Percentiles rank a stretch among this genome's conserved stretches.
Conservation (phyloP, 2,113 vertebrate genomes). For the Fregata magnificens region DNA sequence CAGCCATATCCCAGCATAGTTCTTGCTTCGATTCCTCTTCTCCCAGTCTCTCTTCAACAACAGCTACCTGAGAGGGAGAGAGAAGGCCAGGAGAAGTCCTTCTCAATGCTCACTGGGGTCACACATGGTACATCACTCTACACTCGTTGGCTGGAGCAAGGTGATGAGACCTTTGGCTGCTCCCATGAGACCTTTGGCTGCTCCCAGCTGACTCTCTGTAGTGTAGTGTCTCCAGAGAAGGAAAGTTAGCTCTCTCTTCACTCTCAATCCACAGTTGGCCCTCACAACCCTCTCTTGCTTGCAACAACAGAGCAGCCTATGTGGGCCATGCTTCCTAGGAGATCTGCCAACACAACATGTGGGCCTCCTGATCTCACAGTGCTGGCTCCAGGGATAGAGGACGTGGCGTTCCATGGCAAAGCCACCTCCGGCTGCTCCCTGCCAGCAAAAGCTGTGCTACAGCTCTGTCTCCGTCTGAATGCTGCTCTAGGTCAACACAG, state of each 20-base stretch:
- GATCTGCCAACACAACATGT: not conserved
- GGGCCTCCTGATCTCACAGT: not conserved
- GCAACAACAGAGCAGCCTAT: not conserved
- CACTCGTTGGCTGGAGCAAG: not conserved
- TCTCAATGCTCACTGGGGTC: not conserved
- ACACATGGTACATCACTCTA: not conserved
- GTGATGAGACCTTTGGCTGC: not conserved
- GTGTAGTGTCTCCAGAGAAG: not conserved
- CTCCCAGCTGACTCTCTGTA: not conserved
- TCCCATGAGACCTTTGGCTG: not conserved
- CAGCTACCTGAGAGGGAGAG: not conserved
- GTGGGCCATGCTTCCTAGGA: not conserved
- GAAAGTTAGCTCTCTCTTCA: not conserved
- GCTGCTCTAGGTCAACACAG: not conserved
- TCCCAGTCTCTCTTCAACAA: not conserved
- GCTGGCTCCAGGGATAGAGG: not conserved
- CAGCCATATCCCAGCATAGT: accelerated
- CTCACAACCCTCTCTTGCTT: not conserved
- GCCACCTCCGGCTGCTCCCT: not conserved
- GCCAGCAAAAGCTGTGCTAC: not conserved
- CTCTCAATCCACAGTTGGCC: not conserved
- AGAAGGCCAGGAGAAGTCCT: not conserved
- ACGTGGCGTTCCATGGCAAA: accelerated
- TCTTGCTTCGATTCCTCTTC: not conserved
- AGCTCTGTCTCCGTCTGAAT: not conserved